A percentile compares a stretch with the other conserved stretches of the same genome.
Evolutionary conservation across 2,113 vertebrate species (phyloP).

Genomic region (Hoplias malabaricus): DNA sequence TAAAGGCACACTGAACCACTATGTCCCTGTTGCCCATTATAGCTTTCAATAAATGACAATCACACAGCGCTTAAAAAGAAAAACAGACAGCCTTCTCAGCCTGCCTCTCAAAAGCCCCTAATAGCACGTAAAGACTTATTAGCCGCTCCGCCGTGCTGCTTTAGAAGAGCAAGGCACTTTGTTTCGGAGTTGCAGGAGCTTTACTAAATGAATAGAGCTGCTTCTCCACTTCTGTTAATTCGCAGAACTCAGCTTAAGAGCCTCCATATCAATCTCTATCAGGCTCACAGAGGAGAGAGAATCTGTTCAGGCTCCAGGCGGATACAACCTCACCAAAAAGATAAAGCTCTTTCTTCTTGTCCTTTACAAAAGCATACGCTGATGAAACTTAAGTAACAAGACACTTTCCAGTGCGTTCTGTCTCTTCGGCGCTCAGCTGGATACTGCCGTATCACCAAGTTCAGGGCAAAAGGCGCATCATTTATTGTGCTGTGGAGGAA

Average conservation of each 20-base stretch:
- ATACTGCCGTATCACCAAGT: constrained; percentile 29
- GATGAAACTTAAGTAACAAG: constrained; percentile 39
- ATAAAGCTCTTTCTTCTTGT: constrained; percentile 27
- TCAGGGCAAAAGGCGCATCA: constrained; percentile 34
- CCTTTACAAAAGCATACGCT: background rate
- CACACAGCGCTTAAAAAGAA: constrained; percentile 60
- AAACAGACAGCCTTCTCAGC: constrained; percentile 53
- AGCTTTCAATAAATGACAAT: constrained; percentile 77
- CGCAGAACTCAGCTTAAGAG: constrained; percentile 64
- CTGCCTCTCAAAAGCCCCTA: constrained; percentile 65
- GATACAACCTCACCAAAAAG: constrained; percentile 17
- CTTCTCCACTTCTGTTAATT: constrained; percentile 64
- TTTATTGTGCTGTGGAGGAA: constrained; percentile 28
- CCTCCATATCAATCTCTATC: constrained; percentile 67
- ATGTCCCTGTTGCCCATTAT: constrained; percentile 65
- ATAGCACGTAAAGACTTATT: constrained; percentile 74
- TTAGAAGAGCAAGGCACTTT: constrained; percentile 69
- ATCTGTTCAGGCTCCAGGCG: constrained; percentile 44
- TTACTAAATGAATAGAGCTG: constrained; percentile 70
- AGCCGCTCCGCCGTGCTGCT: constrained; percentile 61
- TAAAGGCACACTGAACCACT: constrained; percentile 59
- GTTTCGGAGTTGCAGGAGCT: constrained; percentile 67
- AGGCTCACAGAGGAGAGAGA: constrained; percentile 58
- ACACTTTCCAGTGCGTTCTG: constrained; percentile 13
- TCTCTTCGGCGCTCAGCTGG: constrained; percentile 19